A percentile compares a stretch with the other conserved stretches of the same genome.
phyloP scores from a whole-genome alignment of 1,140 invertebrate species.

The Choristoneura fumiferana region DNA sequence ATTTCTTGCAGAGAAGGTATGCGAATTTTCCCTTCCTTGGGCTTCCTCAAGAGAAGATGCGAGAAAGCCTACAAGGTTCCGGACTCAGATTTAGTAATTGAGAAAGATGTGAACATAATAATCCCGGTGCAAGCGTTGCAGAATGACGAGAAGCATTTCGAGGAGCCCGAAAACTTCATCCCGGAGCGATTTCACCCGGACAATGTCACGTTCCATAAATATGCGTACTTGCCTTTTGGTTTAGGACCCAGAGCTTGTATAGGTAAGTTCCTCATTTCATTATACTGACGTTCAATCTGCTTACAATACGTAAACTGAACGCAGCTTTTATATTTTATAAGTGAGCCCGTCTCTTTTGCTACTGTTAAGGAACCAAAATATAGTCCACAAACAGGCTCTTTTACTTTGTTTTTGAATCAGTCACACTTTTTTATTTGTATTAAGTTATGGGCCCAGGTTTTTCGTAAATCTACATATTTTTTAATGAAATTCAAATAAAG shows the following conservation, averaged over 20 bases:
- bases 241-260: constrained; percentile 58
- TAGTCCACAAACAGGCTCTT: no score
- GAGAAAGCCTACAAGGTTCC: background rate
- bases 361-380: no score
- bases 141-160: background rate
- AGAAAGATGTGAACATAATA: background rate
- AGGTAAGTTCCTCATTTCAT: no score
- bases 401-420: no score
- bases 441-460: no score
- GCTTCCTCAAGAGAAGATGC: constrained; percentile 18
- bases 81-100: background rate
- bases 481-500: no score
- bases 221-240: constrained; percentile 23
- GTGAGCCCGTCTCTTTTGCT: no score
- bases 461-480: no score
- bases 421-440: no score
- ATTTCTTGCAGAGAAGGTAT: constrained; percentile 15
- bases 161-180: constrained; percentile 62
- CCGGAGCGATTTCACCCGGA: constrained; percentile 75
- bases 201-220: constrained; percentile 21
- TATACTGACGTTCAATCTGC: no score
- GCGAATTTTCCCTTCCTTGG: constrained; percentile 43
- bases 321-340: no score
- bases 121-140: constrained; percentile 61
- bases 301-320: no score